phyloP scores from a whole-genome alignment of 2,113 vertebrate species.

The Acrocephalus kingi region DNA sequence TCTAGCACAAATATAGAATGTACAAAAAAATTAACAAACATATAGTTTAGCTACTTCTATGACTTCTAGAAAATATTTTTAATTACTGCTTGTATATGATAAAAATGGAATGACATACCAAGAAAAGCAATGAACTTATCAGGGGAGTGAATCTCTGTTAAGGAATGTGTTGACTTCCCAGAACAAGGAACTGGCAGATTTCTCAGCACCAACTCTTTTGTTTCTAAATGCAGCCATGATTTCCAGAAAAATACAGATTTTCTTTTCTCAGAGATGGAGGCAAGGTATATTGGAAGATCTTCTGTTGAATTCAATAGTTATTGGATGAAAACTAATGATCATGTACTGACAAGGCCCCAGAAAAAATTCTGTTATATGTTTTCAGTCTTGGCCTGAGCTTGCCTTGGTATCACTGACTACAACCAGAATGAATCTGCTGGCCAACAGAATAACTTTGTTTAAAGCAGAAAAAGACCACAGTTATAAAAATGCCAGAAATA shows the following conservation, averaged over 20 bases:
- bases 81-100: not conserved
- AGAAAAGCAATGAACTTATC: not conserved
- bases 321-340: not conserved
- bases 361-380: accelerated
- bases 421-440: not conserved
- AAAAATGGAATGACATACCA: not conserved
- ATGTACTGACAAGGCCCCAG: not conserved
- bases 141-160: not conserved
- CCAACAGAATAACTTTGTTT: not conserved
- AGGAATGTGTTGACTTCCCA: not conserved
- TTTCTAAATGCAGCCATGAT: not conserved
- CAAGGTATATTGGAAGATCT: not conserved
- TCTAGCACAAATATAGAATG: not conserved
- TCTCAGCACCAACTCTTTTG: not conserved
- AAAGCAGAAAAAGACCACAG: not conserved
- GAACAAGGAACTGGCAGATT: not conserved
- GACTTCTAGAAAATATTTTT: not conserved
- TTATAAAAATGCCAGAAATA: not conserved
- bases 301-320: not conserved
- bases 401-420: not conserved
- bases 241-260: not conserved
- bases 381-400: not conserved
- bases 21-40: not conserved
- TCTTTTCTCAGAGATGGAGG: not conserved
- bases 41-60: not conserved